phyloP scores from a whole-genome alignment of 2,888 invertebrate species.

The Caenorhabditis sp. region DNA sequence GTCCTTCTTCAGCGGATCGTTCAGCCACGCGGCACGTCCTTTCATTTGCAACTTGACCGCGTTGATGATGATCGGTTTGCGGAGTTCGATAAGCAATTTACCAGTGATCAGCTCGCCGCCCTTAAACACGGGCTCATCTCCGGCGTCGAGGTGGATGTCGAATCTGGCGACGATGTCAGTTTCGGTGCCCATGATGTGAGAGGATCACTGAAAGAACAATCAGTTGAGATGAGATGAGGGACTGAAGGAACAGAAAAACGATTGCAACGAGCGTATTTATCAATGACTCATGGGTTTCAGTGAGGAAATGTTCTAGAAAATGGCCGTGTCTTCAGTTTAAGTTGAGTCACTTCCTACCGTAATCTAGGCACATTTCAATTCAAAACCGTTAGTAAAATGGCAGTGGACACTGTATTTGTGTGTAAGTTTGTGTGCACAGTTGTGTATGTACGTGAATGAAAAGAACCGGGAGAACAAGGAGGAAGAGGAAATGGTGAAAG shows the following conservation, averaged over 20 bases:
- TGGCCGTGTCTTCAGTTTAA: no score
- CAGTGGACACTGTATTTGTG: neutral
- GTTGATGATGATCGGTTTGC: conserved; percentile 62
- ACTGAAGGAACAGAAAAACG: neutral
- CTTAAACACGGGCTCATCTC: conserved; percentile 60
- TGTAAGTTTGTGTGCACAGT: conserved; percentile 50
- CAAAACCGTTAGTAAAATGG: neutral
- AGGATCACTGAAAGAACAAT: neutral
- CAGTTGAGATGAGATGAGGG: neutral
- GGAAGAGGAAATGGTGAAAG: neutral
- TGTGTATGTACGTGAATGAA: conserved; percentile 45
- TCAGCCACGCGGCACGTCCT: conserved; percentile 66
- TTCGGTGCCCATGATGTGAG: conserved; percentile 49
- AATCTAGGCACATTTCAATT: no score
- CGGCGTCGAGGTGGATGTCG: conserved; percentile 62
- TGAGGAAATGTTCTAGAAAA: no score
- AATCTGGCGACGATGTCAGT: conserved; percentile 58
- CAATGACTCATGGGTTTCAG: no score
- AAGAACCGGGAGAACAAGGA: conserved; percentile 8
- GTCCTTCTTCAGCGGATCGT: conserved; percentile 66
- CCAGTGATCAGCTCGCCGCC: conserved; percentile 66
- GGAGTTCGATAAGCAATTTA: conserved; percentile 60
- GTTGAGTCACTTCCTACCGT: no score
- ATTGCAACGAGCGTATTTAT: no score
- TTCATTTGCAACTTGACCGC: conserved; percentile 69